Conservation (phyloP, 2,888 invertebrate genomes). For the Neocrepidodera transversa region DNA sequence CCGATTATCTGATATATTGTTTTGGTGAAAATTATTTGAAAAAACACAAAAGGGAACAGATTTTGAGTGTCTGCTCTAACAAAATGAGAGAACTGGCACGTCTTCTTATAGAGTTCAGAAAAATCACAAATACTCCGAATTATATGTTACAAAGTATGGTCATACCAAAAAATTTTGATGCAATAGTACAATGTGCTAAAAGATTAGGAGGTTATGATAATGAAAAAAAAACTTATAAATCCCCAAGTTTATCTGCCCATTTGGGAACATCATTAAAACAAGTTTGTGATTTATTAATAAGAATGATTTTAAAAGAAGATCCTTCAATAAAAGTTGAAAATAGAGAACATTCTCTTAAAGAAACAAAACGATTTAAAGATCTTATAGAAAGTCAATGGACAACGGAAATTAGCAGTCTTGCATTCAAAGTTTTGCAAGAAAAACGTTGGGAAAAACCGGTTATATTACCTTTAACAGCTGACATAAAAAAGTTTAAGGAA, state of each 20-base stretch:
- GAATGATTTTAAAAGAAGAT: constrained; percentile 22
- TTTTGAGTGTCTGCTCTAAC: constrained; percentile 10
- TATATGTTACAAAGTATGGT: constrained; percentile 1
- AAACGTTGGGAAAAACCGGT: constrained; percentile 35
- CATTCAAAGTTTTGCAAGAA: constrained; percentile 42
- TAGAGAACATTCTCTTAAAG: constrained; percentile 23
- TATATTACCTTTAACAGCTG: constrained; percentile 38
- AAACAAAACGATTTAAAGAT: constrained; percentile 35
- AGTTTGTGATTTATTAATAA: constrained; percentile 21
- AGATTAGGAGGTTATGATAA: constrained; percentile 12
- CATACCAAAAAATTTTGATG: constrained; percentile 11
- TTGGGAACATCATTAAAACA: constrained; percentile 24
- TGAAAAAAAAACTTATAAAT: background rate
- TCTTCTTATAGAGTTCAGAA: constrained; percentile 32
- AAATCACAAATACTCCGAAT: constrained; percentile 15
- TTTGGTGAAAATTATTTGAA: constrained; percentile 33
- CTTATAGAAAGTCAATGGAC: constrained; percentile 39
- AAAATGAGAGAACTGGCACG: constrained; percentile 20
- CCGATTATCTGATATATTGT: constrained; percentile 24
- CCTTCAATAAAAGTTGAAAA: background rate
- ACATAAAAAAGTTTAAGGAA: constrained; percentile 40
- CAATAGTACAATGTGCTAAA: constrained; percentile 1
- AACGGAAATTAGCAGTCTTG: constrained; percentile 36
- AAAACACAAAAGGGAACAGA: constrained; percentile 33
- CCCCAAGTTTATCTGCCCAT: constrained; percentile 18